Evolutionary conservation across 2,888 invertebrate genomes (phyloP).

Genomic region (Crocallis elinguaria): DNA sequence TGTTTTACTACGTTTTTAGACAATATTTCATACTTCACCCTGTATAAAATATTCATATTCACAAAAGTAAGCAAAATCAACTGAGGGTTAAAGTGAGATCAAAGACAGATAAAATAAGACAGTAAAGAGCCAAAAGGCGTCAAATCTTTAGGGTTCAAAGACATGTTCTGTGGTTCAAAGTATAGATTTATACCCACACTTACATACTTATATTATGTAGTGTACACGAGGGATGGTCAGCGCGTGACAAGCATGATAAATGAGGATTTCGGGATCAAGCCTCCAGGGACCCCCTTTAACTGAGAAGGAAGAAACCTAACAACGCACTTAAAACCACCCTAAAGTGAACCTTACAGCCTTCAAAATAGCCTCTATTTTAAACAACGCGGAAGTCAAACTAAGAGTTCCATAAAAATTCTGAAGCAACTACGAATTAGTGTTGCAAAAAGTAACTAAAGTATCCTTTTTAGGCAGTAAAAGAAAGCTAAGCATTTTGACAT

Average conservation of each 20-base stretch:
- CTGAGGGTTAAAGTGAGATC: conserved; percentile 10
- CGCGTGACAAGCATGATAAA: conserved; percentile 84
- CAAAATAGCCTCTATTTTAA: conserved; percentile 44
- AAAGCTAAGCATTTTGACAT: conserved; percentile 39
- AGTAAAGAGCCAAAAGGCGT: conserved; percentile 25
- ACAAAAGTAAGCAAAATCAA: conserved; percentile 15
- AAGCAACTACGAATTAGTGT: conserved; percentile 71
- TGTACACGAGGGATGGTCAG: conserved; percentile 81
- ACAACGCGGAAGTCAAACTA: conserved; percentile 38
- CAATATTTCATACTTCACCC: conserved; percentile 1
- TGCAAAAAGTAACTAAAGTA: conserved; percentile 69
- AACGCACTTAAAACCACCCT: conserved; percentile 42
- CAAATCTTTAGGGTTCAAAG: conserved; percentile 43
- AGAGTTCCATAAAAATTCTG: conserved; percentile 67
- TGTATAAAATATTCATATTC: conserved; percentile 18
- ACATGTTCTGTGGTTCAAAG: too few species aligned
- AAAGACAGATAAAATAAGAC: conserved; percentile 22
- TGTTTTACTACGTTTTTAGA: background rate
- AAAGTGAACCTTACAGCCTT: conserved; percentile 48
- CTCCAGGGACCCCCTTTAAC: conserved; percentile 77
- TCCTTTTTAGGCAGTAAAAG: conserved; percentile 45
- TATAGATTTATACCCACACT: conserved; percentile 53
- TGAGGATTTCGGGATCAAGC: conserved; percentile 80
- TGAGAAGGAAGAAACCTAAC: conserved; percentile 65
- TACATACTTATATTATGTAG: conserved; percentile 54